A percentile compares a stretch with the other conserved stretches of the same genome.
phyloP scores from a whole-genome alignment of 2,797 vertebrate species.

The Tapirus indicus region DNA sequence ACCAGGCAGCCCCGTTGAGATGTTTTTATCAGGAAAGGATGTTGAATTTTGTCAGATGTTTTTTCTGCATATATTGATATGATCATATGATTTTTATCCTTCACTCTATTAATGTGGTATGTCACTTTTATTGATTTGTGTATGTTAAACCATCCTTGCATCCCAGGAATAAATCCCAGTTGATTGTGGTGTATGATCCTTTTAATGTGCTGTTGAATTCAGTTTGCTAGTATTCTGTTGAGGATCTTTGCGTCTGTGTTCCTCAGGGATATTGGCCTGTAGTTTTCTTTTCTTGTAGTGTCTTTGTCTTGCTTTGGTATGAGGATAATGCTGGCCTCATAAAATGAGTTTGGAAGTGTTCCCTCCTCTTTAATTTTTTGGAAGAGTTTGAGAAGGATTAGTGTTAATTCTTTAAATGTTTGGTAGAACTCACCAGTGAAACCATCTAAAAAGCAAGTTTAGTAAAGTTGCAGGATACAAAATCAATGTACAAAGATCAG shows the following conservation, averaged over 20 bases:
- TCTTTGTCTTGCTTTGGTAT: background rate
- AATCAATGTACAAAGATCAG: background rate
- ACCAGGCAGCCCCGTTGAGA: too few species aligned
- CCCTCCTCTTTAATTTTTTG: background rate
- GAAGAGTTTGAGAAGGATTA: background rate
- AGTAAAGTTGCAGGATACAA: background rate
- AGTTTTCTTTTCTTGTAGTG: background rate
- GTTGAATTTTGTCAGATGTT: background rate
- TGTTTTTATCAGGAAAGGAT: background rate
- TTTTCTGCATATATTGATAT: background rate
- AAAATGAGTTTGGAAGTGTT: background rate
- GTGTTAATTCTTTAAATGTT: background rate
- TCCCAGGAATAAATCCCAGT: background rate
- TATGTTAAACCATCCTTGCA: background rate
- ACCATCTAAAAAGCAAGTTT: background rate
- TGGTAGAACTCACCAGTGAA: background rate
- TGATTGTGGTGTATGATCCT: background rate
- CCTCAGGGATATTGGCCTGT: background rate
- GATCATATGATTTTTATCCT: background rate
- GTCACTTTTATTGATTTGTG: background rate
- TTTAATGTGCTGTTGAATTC: background rate
- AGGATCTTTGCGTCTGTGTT: background rate
- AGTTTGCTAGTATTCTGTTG: background rate
- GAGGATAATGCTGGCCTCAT: background rate
- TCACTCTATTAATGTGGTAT: background rate